Percentiles rank a stretch among this genome's conserved stretches.
Conservation (phyloP, 2,888 invertebrate genomes). For the Brachypalpus laphriformis region DNA sequence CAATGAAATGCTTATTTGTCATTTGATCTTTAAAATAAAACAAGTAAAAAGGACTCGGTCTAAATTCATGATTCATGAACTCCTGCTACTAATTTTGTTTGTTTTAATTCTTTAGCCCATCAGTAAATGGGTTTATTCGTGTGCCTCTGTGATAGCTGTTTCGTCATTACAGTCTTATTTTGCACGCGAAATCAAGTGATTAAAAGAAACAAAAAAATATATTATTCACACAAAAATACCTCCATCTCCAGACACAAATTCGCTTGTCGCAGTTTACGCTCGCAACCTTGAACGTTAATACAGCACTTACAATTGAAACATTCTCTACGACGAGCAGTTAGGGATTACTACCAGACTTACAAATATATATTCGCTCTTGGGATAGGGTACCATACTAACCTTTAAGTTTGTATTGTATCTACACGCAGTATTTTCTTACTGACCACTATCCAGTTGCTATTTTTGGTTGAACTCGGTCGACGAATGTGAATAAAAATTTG, state of each 20-base stretch:
- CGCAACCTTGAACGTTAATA: not conserved
- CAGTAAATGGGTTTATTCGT: too few relatives aligned
- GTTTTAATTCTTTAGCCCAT: too few relatives aligned
- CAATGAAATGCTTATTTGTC: too few relatives aligned
- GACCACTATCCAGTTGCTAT: not conserved
- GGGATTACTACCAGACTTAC: not conserved
- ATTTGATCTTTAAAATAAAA: too few relatives aligned
- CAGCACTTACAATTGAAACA: not conserved
- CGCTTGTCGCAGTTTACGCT: not conserved
- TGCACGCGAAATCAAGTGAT: not conserved
- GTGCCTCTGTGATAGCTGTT: not conserved
- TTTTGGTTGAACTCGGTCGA: not conserved
- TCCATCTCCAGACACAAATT: not conserved
- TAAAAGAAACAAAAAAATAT: not conserved
- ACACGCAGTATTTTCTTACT: not conserved
- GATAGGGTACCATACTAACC: not conserved
- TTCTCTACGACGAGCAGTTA: not conserved
- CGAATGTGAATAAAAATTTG: not conserved
- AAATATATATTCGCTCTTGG: not conserved
- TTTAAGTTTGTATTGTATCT: not conserved
- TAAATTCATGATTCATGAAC: too few relatives aligned
- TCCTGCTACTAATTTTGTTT: too few relatives aligned
- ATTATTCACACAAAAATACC: not conserved
- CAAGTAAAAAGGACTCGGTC: too few relatives aligned
- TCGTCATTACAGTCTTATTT: not conserved